A percentile compares a stretch with the other conserved stretches of the same genome.
These are phyloP conservation scores for Sebastes iracundus DNA, from an alignment of 2,797 vertebrate genomes.

Conservation along the genomic window DNA sequence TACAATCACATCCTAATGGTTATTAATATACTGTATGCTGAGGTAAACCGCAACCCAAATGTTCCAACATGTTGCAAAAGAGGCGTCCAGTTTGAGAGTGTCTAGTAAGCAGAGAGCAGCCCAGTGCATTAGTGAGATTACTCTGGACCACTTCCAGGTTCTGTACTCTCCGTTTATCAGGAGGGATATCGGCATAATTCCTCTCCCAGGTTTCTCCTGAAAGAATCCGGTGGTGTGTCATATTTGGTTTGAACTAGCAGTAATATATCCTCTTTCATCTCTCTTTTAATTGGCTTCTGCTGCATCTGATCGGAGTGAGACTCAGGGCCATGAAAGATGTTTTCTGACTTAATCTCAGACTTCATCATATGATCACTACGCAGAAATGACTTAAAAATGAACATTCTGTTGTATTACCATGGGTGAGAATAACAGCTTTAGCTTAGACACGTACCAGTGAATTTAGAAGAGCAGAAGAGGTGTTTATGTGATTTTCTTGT, in stretches of 20 bases:
- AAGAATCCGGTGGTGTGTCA: not conserved
- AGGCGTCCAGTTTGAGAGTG: not conserved
- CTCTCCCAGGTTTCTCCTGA: not conserved
- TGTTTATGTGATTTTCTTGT: not conserved
- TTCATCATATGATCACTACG: slow-evolving; percentile 1
- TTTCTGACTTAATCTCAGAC: slow-evolving; percentile 15
- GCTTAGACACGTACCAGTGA: not conserved
- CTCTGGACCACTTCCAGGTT: slow-evolving; percentile 23
- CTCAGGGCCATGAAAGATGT: not conserved
- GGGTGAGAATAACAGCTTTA: not conserved
- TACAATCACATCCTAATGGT: not conserved
- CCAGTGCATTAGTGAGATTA: slow-evolving; percentile 17
- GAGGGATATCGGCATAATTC: not conserved
- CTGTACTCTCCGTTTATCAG: not conserved
- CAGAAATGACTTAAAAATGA: not conserved
- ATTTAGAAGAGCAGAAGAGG: not conserved
- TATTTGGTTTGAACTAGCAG: slow-evolving; percentile 1
- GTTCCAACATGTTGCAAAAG: not conserved
- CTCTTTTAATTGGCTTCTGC: slow-evolving; percentile 22
- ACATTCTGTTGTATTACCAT: not conserved
- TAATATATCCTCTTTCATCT: slow-evolving; percentile 41
- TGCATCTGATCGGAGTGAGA: not conserved
- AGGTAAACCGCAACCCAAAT: not conserved
- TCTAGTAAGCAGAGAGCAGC: not conserved
- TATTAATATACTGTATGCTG: not conserved